Percentiles rank a stretch among this genome's conserved stretches.
phyloP scores from a whole-genome alignment of 2,113 vertebrate species.

The Merops nubicus region DNA sequence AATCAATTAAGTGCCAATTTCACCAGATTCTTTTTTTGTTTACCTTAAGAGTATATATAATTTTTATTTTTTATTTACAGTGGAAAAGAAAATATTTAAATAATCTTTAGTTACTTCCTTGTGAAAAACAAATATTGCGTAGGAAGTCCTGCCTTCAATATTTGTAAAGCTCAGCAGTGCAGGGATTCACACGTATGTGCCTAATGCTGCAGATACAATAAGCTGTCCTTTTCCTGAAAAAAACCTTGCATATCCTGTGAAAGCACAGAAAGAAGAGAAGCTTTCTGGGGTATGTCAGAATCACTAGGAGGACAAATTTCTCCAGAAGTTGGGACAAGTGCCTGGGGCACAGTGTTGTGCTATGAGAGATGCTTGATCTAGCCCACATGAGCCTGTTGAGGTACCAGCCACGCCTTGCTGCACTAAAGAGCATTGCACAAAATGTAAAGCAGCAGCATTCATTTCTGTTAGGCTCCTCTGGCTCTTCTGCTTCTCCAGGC shows the following conservation, averaged over 20 bases:
- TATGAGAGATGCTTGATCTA: background rate
- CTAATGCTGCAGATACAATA: background rate
- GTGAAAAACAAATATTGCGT: background rate
- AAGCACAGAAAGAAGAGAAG: background rate
- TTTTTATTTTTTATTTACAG: background rate
- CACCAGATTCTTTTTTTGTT: background rate
- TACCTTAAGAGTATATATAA: background rate
- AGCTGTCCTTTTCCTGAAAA: background rate
- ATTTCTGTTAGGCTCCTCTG: background rate
- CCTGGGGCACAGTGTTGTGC: background rate
- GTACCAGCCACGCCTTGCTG: background rate
- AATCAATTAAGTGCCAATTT: background rate
- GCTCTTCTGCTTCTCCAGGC: background rate
- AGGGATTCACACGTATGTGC: rapidly evolving
- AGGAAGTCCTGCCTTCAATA: background rate
- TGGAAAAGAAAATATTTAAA: background rate
- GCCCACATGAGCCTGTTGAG: background rate
- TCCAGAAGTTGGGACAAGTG: background rate
- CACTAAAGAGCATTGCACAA: background rate
- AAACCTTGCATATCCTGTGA: background rate
- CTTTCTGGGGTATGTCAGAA: background rate
- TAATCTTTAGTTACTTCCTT: background rate
- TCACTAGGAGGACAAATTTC: background rate
- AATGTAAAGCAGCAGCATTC: background rate
- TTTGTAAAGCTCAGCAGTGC: background rate